Percentiles rank a stretch among this genome's conserved stretches.
phyloP scores from a whole-genome alignment of 2,888 invertebrate genomes.

The Galerucella calmariensis region DNA sequence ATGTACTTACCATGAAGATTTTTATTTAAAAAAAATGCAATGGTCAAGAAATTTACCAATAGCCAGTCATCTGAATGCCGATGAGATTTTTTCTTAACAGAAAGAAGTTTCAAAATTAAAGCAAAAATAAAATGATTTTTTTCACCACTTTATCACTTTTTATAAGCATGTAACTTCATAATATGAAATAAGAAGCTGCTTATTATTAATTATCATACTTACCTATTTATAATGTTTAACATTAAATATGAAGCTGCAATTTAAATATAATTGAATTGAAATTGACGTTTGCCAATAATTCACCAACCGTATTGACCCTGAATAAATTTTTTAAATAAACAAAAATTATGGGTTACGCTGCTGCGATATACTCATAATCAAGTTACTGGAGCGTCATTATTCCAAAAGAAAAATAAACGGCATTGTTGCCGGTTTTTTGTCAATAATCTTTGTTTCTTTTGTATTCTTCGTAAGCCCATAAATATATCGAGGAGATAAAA shows the following conservation, averaged over 20 bases:
- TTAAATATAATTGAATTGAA: not conserved
- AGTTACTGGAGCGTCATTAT: constrained; percentile 47
- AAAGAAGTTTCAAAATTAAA: too few relatives aligned
- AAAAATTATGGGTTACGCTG: constrained; percentile 27
- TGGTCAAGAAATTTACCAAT: too few relatives aligned
- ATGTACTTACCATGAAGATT: too few relatives aligned
- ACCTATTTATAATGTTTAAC: not conserved
- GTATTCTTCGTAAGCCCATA: constrained; percentile 45
- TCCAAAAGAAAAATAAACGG: constrained; percentile 44
- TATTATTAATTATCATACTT: not conserved
- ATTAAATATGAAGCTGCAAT: not conserved
- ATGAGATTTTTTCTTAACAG: too few relatives aligned
- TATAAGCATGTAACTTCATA: too few relatives aligned
- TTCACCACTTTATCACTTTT: too few relatives aligned
- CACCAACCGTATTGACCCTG: not conserved
- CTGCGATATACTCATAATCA: constrained; percentile 39
- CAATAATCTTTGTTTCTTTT: constrained; percentile 38
- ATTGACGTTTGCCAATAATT: not conserved
- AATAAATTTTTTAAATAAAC: not conserved
- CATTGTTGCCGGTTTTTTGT: constrained; percentile 44
- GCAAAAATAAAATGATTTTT: too few relatives aligned
- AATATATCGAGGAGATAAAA: constrained; percentile 48
- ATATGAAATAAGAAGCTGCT: not conserved
- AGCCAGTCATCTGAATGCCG: too few relatives aligned
- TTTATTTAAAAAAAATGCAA: too few relatives aligned